Base-by-base conservation (phyloP, 2,888 invertebrate species). In the Ectropis crepuscularia region DNA sequence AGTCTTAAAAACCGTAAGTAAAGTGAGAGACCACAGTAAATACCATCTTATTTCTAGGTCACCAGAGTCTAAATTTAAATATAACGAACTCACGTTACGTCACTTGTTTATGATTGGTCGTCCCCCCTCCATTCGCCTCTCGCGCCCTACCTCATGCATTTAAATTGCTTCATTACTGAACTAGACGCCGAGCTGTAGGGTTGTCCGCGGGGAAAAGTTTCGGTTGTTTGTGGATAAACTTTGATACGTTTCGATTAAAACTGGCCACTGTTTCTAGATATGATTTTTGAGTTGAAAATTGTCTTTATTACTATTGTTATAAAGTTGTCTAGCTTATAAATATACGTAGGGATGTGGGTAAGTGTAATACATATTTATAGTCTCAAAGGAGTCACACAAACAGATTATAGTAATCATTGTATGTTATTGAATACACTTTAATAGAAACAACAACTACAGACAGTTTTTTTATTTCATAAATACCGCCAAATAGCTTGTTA, bases 101-200 rank as follows among this genome's bases (percentile, higher is more conserved):
- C 77, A 42, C 77, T 85, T 73, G 66, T 69, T 68, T 70, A 65
- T 71, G 72, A 71, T 71, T 69, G 66, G 73, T 63, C 67, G 67
- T 85, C 81, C 85, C 91, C 92, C 92, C 92, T 85, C 91, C 91
- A 88, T 81, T 78, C 81, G 82, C 77, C 85, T 84, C 89, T 89
- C 91, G 88, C 89, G 91, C 92, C 92, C 92, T 92, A 90, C 92
- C 92, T 93, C 93, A 93, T 93, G 93, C 93, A 93, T 93, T 93
- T 93, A 93, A 93, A 93, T 93, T 93, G 93, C 93, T 93, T 93
- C 93, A 93, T 93, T 93, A 93, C 88, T 81, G 90, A 88, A 87
- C 88, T 90, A 91, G 91, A 91, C 90, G 86, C 79, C 83, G 82
- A 79, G 76, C 74, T 76, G 74, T 87, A 93, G 92, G 92, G 93